Evolutionary conservation across 2,888 invertebrate species (phyloP).

Genomic region (Netelia fuscicornis): DNA sequence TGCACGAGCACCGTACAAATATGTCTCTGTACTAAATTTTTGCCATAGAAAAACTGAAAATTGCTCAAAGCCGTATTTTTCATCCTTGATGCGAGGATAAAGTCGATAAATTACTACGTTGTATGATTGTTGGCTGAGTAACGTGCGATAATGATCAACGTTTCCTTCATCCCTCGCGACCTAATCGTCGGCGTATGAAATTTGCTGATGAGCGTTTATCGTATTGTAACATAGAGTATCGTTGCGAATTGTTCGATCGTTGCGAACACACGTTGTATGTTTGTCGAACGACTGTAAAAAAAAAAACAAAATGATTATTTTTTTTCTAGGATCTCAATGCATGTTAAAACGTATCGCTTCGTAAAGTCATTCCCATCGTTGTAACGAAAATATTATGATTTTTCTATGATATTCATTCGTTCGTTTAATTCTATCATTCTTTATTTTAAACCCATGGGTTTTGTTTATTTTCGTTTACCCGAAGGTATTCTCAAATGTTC

Average conservation of each 20-base stretch:
- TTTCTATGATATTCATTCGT: background rate
- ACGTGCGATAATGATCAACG: background rate
- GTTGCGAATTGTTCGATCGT: background rate
- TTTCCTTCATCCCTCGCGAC: constrained; percentile 9
- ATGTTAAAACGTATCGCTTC: constrained; percentile 52
- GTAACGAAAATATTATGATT: constrained; percentile 1
- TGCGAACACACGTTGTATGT: constrained; percentile 29
- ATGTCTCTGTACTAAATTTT: constrained; percentile 2
- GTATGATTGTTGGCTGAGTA: background rate
- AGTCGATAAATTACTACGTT: background rate
- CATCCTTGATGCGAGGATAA: constrained; percentile 3
- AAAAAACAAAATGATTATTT: constrained; percentile 3
- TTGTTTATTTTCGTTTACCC: background rate
- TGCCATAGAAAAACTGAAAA: constrained; percentile 7
- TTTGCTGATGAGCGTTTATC: constrained; percentile 1
- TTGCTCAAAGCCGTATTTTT: constrained; percentile 13
- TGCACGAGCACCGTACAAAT: constrained; percentile 26
- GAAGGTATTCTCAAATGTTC: too few species aligned
- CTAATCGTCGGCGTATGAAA: constrained; percentile 9
- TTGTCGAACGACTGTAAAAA: constrained; percentile 10
- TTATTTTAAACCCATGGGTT: background rate
- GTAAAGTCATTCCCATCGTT: constrained; percentile 27
- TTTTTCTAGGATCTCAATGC: constrained; percentile 42
- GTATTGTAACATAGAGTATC: background rate
- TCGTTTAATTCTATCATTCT: background rate